Base-by-base conservation (phyloP, 2,797 vertebrate genomes). In the Tauraco hartlaubi region DNA sequence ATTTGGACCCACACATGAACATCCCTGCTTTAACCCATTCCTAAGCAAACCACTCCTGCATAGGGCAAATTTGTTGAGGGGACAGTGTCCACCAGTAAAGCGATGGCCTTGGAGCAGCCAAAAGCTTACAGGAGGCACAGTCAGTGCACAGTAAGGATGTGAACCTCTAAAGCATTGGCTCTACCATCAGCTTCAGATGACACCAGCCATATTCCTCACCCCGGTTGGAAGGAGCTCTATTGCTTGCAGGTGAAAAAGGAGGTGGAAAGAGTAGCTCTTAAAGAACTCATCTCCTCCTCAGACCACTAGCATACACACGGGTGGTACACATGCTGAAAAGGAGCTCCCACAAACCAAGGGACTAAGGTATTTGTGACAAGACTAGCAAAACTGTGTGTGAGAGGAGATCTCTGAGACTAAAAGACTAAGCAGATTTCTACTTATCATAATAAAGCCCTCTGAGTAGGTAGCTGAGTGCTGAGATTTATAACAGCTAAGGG, bases 1-100 rank as follows among this genome's bases (percentile, higher is more conserved):
- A 11, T 48, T 33, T 37, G 59, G n/a, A 21, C 9, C 25, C 11
- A 5, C 0, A 0, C 12, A 19, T 23, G 18, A 52, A 21, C 37
- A 64, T 18, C 31, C 18, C 23, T 33, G 19, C 12, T 63, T 68
- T 15, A 49, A n/a, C 15, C 6, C 5, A 16, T 20, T 56, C 22
- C 31, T 48, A 28, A 46, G 10, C 29, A 64, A 68, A 69, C 16
- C 12, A 18, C n/a, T 31, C 22, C 35, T 31, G 14, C 37, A 71
- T 6, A 49, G 26, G 15, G 6, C 16, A 46, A 73, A 26, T 29
- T 48, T 59, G 15, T 9, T 62, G 35, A 15, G 22, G 11, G 28
- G 12, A 54, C 26, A 33, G 25, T 4, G 12, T 19, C 19, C n/a
- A 28, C 4, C 22, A 56, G 26, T 21, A 87, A 80, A 9, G 28